A percentile compares a stretch with the other conserved stretches of the same genome.
These are phyloP conservation scores for Allacma fusca DNA, from an alignment of 2,888 invertebrate species.

Conservation along the genomic window DNA sequence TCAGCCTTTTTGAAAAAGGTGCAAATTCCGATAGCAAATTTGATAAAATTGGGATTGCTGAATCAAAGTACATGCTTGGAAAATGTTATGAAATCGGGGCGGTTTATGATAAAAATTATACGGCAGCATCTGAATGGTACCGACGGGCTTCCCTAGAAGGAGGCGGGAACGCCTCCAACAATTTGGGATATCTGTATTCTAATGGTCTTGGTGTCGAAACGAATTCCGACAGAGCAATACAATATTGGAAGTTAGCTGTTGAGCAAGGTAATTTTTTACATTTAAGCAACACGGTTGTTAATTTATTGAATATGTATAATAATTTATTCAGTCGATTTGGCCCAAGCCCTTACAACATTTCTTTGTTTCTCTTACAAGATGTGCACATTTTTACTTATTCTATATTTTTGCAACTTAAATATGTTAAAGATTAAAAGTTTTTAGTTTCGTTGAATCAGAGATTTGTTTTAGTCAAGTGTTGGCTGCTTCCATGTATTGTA, in stretches of 20 bases:
- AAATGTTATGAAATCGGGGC: constrained; percentile 13
- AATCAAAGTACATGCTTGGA: not conserved
- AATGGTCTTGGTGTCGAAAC: constrained; percentile 7
- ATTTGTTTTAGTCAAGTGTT: too few relatives aligned
- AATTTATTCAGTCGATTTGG: too few relatives aligned
- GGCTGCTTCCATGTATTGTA: too few relatives aligned
- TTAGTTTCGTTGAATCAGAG: too few relatives aligned
- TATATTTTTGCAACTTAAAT: too few relatives aligned
- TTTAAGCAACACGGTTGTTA: too few relatives aligned
- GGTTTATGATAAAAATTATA: not conserved
- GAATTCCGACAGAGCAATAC: not conserved
- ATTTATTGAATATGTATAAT: too few relatives aligned
- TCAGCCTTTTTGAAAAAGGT: not conserved
- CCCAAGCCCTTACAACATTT: too few relatives aligned
- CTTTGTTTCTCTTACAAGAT: too few relatives aligned
- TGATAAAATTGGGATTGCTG: not conserved
- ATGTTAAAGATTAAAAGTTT: too few relatives aligned
- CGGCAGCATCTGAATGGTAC: not conserved
- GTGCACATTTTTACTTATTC: too few relatives aligned
- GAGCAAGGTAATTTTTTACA: not conserved
- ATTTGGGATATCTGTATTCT: not conserved
- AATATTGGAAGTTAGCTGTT: constrained; percentile 13
- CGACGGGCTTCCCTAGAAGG: not conserved
- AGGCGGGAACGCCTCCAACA: not conserved
- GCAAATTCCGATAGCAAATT: not conserved